Evolutionary conservation across 2,113 vertebrate genomes (phyloP).

Genomic region (Lampris megalopsis): DNA sequence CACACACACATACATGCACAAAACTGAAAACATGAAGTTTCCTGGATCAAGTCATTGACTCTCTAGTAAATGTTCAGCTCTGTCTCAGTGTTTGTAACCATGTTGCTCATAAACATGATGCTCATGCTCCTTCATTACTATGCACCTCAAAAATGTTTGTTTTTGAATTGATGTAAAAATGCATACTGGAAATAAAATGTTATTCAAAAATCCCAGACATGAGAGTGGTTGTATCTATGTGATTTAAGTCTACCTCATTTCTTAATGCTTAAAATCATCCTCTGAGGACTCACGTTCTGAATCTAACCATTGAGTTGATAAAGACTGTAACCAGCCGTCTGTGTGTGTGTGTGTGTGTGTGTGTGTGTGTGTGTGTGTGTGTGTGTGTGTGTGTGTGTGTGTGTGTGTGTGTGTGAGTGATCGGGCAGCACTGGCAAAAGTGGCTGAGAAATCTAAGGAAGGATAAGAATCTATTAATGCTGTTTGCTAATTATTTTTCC

Average conservation of each 20-base stretch:
- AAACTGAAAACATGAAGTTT: slow-evolving; percentile 17
- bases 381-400: too few relatives aligned
- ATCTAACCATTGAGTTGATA: too few relatives aligned
- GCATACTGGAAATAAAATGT: slow-evolving; percentile 77
- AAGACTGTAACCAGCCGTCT: too few relatives aligned
- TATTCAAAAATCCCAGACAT: slow-evolving; percentile 49
- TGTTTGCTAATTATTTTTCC: too few relatives aligned
- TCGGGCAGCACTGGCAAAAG: too few relatives aligned
- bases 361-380: too few relatives aligned
- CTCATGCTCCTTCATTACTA: slow-evolving; percentile 69
- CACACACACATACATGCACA: slow-evolving; percentile 7
- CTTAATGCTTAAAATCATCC: too few relatives aligned
- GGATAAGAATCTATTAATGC: too few relatives aligned
- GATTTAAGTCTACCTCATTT: not conserved
- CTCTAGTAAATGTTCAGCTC: slow-evolving; percentile 68
- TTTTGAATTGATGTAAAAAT: slow-evolving; percentile 71
- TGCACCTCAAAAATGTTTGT: slow-evolving; percentile 73
- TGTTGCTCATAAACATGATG: slow-evolving; percentile 77
- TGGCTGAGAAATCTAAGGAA: too few relatives aligned
- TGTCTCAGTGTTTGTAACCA: slow-evolving; percentile 67
- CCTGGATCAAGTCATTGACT: slow-evolving; percentile 15
- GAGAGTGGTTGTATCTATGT: slow-evolving; percentile 36
- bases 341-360: too few relatives aligned
- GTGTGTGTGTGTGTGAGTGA: too few relatives aligned
- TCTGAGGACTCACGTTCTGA: too few relatives aligned